Evolutionary conservation across 2,888 invertebrate species (phyloP).

Genomic region (Drosophila gaucha): DNA sequence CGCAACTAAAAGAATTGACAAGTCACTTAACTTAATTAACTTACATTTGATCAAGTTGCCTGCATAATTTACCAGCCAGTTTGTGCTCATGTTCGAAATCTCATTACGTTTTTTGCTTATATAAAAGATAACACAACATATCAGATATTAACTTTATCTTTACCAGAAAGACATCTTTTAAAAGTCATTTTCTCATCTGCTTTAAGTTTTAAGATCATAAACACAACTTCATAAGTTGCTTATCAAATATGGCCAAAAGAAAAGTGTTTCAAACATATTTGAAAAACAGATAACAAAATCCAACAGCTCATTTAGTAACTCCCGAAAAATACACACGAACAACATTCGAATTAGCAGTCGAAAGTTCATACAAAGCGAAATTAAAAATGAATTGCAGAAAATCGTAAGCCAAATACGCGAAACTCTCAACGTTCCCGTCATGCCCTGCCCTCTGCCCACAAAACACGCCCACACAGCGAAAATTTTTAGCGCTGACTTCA

Average conservation of each 20-base stretch:
- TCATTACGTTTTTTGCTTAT: background rate
- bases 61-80: background rate
- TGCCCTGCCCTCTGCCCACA: background rate
- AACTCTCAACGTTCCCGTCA: slow-evolving; percentile 3
- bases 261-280: background rate
- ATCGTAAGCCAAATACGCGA: slow-evolving; percentile 40
- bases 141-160: too few species aligned
- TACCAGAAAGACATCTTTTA: background rate
- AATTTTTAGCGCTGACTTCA: slow-evolving; percentile 73
- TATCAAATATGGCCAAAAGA: slow-evolving; percentile 10
- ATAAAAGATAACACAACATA: too few species aligned
- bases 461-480: slow-evolving; percentile 60
- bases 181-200: background rate
- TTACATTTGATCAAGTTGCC: background rate
- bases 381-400: slow-evolving; percentile 68
- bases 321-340: slow-evolving; percentile 4
- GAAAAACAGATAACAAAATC: background rate
- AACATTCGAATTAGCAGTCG: slow-evolving; percentile 32
- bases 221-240: background rate
- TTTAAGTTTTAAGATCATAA: too few species aligned
- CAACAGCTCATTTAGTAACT: slow-evolving; percentile 32
- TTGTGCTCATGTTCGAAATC: background rate
- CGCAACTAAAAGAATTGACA: slow-evolving; percentile 4
- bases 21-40: slow-evolving; percentile 6
- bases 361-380: slow-evolving; percentile 47